Base-by-base conservation (phyloP, 2,888 invertebrate genomes). In the Phrixothrix hirtus region DNA sequence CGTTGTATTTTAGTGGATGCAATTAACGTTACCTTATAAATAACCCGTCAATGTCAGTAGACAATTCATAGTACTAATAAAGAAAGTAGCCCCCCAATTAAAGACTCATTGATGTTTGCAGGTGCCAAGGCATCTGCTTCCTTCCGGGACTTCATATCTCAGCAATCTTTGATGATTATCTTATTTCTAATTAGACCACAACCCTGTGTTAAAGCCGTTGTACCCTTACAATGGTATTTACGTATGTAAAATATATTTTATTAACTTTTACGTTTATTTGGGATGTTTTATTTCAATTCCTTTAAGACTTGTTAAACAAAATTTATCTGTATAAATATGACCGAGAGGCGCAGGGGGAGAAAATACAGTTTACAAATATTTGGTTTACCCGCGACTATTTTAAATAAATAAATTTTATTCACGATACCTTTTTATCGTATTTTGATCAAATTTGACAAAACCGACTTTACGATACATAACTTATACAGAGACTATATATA, bases 81-180 rank as follows among this genome's bases (percentile, higher is more conserved):
- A 58, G 58, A 51, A n/a, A 55, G 47, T 54, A 51, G 43, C 51
- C n/a, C 54, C 44, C 51, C 55, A 55, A 58, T 55, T 58, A 55
- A 58, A 58, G 58, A 49, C 38, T 44, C 52, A 48, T 47, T 48
- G 58, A 32, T 44, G 41, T 45, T 38, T 43, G 59, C 61, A 61
- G 61, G 58, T 59, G 61, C 55, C 38, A 45, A 27, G 61, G 60
- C 63, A 63, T 63, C 63, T 63, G 63, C 58, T 63, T 63, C 63
- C 63, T 63, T 62, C 56, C 62, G 59, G 57, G 37, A 41, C 46
- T 42, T 29, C 42, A n/a, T 57, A 52, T 61, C 60, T 54, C 48
- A 30, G 32, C 39, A 46, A 63, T 63, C 63, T 57, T 37, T 26
- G 61, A 63, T 63, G 39, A 16, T 45, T 60, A 63, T 63, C 56